Evolutionary conservation across 35 echinoderm and acorn worm genomes (phyloP).

Genomic region (Eucidaris tribuloides): DNA sequence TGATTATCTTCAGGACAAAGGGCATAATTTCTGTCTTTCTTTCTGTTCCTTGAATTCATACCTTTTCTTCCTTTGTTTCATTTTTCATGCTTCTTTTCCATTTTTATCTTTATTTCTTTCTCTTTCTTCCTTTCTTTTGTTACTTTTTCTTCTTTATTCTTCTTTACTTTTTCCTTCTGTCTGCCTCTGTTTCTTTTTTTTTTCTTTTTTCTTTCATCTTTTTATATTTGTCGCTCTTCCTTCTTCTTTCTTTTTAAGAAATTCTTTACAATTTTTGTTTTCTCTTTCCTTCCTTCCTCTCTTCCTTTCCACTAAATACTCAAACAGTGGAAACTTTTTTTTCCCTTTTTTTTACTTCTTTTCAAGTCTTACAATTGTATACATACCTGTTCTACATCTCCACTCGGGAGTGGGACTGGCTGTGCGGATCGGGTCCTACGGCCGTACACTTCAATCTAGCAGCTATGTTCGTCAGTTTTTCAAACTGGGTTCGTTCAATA

Average conservation of each 20-base stretch:
- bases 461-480: slow-evolving; percentile 24
- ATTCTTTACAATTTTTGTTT: slow-evolving; percentile 21
- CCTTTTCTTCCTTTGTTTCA: too few species aligned
- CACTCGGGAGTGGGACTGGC: background rate
- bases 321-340: background rate
- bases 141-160: background rate
- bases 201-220: too few species aligned
- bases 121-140: background rate
- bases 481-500: slow-evolving; percentile 13
- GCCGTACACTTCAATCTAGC: slow-evolving; percentile 14
- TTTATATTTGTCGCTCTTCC: background rate
- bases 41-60: too few species aligned
- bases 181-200: background rate
- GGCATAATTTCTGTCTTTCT: too few species aligned
- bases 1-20: too few species aligned
- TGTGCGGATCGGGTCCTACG: background rate
- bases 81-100: background rate
- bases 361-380: background rate
- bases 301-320: background rate
- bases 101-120: background rate
- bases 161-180: background rate
- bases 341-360: too few species aligned
- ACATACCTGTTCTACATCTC: background rate
- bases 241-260: slow-evolving; percentile 24
- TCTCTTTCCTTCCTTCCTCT: background rate